Conservation (phyloP, 2,113 vertebrate species). For the Hemicordylus capensis region DNA sequence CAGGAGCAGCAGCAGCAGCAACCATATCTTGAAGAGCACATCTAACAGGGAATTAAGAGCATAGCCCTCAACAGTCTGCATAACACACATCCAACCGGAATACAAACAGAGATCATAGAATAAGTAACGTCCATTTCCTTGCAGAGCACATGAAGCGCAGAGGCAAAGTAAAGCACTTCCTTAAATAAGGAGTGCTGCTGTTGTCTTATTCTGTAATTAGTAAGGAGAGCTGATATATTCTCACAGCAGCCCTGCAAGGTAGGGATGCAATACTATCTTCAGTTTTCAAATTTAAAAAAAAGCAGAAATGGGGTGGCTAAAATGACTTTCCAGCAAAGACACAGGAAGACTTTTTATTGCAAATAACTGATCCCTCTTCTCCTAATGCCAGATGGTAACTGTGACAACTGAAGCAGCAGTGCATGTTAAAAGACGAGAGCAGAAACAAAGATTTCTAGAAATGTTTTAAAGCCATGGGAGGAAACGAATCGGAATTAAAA, state of each 20-base stretch:
- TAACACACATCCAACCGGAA: not conserved
- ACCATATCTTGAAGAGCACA: not conserved
- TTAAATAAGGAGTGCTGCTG: not conserved
- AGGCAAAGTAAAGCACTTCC: not conserved
- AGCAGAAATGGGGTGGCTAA: not conserved
- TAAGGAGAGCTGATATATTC: not conserved
- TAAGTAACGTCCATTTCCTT: not conserved
- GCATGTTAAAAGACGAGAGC: not conserved
- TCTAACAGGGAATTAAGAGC: not conserved
- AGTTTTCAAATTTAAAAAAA: not conserved
- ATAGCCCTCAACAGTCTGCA: not conserved
- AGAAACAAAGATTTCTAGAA: not conserved
- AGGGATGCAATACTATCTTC: not conserved
- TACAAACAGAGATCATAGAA: not conserved
- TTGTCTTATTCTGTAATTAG: not conserved
- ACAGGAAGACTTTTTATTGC: not conserved
- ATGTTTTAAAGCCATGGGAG: not conserved
- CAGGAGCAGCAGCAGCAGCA: not conserved
- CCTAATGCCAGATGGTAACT: conserved; percentile 1
- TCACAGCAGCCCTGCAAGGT: not conserved
- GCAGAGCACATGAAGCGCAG: not conserved
- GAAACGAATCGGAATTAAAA: not conserved
- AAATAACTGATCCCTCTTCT: conserved; percentile 1
- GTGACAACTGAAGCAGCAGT: not conserved
- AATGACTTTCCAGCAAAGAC: not conserved